These are phyloP conservation scores for Stercorarius parasiticus DNA, from an alignment of 2,113 vertebrate species.

Conservation along the genomic window DNA sequence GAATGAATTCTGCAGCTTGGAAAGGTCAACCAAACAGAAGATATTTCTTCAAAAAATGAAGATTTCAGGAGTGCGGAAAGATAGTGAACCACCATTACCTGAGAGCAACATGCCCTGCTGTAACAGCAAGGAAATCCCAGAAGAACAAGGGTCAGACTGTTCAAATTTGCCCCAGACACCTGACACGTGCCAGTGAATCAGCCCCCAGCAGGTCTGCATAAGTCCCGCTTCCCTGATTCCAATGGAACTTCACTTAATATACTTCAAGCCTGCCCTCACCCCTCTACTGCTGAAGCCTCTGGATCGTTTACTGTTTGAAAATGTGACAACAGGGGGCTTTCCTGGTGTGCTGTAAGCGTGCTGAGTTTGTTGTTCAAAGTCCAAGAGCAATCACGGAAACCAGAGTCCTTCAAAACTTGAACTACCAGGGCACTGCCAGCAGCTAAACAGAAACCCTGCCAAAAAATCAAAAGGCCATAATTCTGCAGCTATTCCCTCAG, in stretches of 20 bases:
- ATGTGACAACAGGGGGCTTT: not conserved
- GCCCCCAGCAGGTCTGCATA: not conserved
- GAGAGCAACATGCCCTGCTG: not conserved
- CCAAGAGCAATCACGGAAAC: not conserved
- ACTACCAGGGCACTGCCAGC: not conserved
- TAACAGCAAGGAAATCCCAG: not conserved
- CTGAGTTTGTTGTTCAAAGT: not conserved
- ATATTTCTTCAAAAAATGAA: not conserved
- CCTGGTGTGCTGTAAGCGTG: not conserved
- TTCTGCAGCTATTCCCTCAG: not conserved
- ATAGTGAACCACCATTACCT: not conserved
- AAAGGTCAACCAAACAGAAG: not conserved
- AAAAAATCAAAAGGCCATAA: not conserved
- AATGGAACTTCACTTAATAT: not conserved
- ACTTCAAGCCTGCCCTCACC: not conserved
- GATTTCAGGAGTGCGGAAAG: not conserved
- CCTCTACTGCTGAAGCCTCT: not conserved
- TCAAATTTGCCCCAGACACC: not conserved
- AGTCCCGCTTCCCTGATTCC: not conserved
- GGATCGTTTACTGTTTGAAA: not conserved
- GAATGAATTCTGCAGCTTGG: not conserved
- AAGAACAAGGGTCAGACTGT: not conserved
- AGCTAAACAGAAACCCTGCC: not conserved
- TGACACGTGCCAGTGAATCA: not conserved
- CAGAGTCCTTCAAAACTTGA: not conserved